These are phyloP conservation scores for Jordanella pulchra DNA, from an alignment of 2,797 vertebrate species.

Conservation along the genomic window DNA sequence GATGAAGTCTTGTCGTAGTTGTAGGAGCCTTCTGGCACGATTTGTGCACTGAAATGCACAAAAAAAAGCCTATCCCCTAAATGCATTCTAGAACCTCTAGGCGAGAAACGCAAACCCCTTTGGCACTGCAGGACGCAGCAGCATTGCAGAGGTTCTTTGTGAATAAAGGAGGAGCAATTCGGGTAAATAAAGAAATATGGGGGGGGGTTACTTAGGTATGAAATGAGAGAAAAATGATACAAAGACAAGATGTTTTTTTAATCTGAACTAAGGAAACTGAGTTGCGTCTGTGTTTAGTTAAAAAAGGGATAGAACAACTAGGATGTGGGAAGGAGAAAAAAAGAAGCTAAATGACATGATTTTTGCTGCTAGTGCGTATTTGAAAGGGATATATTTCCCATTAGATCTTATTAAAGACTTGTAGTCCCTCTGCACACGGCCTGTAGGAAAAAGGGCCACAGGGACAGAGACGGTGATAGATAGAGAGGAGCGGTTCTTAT, in stretches of 20 bases:
- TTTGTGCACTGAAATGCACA: slow-evolving; percentile 5
- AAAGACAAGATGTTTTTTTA: slow-evolving; percentile 27
- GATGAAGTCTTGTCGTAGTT: slow-evolving; percentile 24
- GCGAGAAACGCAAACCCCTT: slow-evolving; percentile 14
- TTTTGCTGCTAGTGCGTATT: slow-evolving; percentile 5
- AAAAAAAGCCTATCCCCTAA: slow-evolving; percentile 8
- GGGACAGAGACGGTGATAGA: slow-evolving; percentile 37
- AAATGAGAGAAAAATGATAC: slow-evolving; percentile 1
- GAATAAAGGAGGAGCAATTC: slow-evolving; percentile 28
- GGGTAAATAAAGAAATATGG: slow-evolving; percentile 38
- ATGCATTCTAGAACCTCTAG: slow-evolving; percentile 2
- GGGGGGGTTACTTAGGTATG: slow-evolving; percentile 21
- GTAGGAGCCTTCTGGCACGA: slow-evolving; percentile 33
- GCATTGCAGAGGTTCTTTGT: slow-evolving; percentile 30
- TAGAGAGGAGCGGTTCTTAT: slow-evolving; percentile 30
- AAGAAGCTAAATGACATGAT: slow-evolving; percentile 41
- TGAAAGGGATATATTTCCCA: slow-evolving; percentile 64
- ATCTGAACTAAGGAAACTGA: slow-evolving; percentile 15
- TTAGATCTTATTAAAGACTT: slow-evolving; percentile 76
- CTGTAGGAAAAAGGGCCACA: slow-evolving; percentile 63
- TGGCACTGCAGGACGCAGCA: slow-evolving; percentile 14
- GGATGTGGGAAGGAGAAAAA: slow-evolving; percentile 11
- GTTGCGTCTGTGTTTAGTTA: slow-evolving; percentile 17
- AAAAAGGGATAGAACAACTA: slow-evolving; percentile 6
- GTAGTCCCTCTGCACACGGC: slow-evolving; percentile 56